Percentiles rank a stretch among this genome's conserved stretches.
Evolutionary conservation across 2,888 invertebrate genomes (phyloP).

Genomic region (Drosophila ezoana): DNA sequence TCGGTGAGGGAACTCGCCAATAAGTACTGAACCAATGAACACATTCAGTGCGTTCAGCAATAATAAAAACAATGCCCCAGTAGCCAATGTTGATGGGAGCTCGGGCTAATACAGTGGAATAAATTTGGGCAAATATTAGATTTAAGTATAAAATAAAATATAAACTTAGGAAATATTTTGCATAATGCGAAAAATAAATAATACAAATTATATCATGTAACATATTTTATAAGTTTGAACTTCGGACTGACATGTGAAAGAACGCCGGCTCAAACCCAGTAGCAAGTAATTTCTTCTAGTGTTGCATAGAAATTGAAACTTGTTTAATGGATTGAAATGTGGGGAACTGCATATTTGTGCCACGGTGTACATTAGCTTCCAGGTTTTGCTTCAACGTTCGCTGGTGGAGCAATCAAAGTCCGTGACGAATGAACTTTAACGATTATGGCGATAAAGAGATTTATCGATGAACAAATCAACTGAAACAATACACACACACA

Average conservation of each 20-base stretch:
- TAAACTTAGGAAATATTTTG: no score
- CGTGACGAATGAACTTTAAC: slow-evolving; percentile 78
- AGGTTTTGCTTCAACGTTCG: slow-evolving; percentile 29
- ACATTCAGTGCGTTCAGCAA: slow-evolving; percentile 50
- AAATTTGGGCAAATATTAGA: no score
- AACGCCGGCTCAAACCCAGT: no score
- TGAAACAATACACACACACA: slow-evolving; percentile 55
- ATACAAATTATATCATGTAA: no score
- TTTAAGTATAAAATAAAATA: no score
- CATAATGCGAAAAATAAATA: no score
- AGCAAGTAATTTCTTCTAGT: no score
- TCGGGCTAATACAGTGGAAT: slow-evolving; percentile 29
- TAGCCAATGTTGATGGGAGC: slow-evolving; percentile 13
- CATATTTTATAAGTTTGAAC: no score
- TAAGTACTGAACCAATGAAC: slow-evolving; percentile 52
- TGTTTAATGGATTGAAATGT: no score
- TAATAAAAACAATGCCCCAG: slow-evolving; percentile 49
- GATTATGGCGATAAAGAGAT: slow-evolving; percentile 79
- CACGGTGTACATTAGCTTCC: slow-evolving; percentile 39
- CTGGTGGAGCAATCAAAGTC: slow-evolving; percentile 62
- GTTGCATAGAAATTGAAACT: no score
- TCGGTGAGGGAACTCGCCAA: slow-evolving; percentile 10
- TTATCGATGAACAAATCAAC: slow-evolving; percentile 72
- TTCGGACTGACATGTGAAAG: no score
- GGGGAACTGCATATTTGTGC: not conserved